Conservation (phyloP, 2,888 invertebrate genomes). For the Lissonota sp. region DNA sequence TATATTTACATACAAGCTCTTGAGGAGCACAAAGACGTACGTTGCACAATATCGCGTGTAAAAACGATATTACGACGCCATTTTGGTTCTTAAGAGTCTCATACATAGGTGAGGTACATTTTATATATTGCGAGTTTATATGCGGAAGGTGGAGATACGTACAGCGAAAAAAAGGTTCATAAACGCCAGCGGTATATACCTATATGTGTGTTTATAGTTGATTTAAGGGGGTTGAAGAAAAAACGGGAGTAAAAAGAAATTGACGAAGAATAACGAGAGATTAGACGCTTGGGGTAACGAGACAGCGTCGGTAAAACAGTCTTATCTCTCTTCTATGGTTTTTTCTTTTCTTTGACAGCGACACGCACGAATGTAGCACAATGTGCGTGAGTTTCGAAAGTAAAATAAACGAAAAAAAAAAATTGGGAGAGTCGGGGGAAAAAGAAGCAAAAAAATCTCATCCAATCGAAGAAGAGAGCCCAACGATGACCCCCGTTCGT, state of each 20-base stretch:
- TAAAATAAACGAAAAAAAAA: slow-evolving; percentile 13
- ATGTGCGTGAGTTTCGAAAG: slow-evolving; percentile 8
- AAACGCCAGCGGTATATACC: slow-evolving; percentile 67
- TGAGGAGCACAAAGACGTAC: no score
- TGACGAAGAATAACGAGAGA: slow-evolving; percentile 74
- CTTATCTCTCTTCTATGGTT: slow-evolving; percentile 47
- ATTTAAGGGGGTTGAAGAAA: slow-evolving; percentile 59
- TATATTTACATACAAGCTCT: no score
- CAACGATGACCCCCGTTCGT: slow-evolving; percentile 36
- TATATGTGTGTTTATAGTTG: slow-evolving; percentile 47
- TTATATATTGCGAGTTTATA: slow-evolving; percentile 57
- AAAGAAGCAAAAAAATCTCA: slow-evolving; percentile 27
- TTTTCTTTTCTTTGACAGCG: neutral
- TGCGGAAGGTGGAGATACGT: slow-evolving; percentile 70
- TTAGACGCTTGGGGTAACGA: slow-evolving; percentile 77
- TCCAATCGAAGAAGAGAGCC: slow-evolving; percentile 29
- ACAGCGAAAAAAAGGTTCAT: slow-evolving; percentile 24
- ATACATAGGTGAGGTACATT: no score
- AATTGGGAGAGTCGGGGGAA: neutral
- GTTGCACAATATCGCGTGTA: no score
- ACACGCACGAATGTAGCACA: neutral
- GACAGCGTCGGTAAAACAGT: slow-evolving; percentile 77
- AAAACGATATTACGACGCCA: no score
- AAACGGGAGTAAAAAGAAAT: slow-evolving; percentile 64
- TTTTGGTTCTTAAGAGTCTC: no score